Conservation (phyloP, 1,140 invertebrate genomes). For the Drosophila persimilis region DNA sequence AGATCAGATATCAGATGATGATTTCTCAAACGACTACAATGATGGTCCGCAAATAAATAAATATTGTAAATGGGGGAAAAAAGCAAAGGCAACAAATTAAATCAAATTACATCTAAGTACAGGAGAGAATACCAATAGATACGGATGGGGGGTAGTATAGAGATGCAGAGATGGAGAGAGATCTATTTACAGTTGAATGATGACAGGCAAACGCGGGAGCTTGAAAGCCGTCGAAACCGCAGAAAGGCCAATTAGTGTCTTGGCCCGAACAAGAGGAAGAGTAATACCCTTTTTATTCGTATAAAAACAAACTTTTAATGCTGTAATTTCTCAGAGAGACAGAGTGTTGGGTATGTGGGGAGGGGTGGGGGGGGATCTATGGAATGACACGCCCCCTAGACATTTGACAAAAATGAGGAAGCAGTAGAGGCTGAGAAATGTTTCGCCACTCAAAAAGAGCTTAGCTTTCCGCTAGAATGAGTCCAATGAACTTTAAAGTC, state of each 20-base stretch:
- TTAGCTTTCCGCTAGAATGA: constrained; percentile 48
- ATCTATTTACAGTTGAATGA: constrained; percentile 67
- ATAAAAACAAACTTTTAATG: constrained; percentile 7
- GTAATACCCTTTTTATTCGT: constrained; percentile 2
- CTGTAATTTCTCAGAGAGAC: constrained; percentile 30
- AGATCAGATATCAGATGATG: constrained; percentile 31
- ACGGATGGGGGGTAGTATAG: neutral
- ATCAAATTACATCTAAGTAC: constrained; percentile 32
- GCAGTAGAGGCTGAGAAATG: constrained; percentile 15
- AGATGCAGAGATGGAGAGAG: neutral
- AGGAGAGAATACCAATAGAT: constrained; percentile 31
- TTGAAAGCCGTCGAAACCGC: constrained; percentile 32
- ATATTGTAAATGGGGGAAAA: neutral
- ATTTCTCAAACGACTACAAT: constrained; percentile 19
- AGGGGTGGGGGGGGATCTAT: neutral
- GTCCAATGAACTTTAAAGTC: constrained; percentile 71
- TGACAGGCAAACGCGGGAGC: constrained; percentile 51
- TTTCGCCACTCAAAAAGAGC: constrained; percentile 23
- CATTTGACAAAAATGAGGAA: constrained; percentile 51
- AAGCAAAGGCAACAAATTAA: constrained; percentile 29
- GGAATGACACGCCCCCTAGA: constrained; percentile 45
- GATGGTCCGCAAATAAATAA: constrained; percentile 16
- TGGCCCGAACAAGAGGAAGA: constrained; percentile 31
- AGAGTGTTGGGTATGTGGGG: neutral
- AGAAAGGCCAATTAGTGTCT: constrained; percentile 53